phyloP scores from a whole-genome alignment of 1,140 invertebrate genomes.

The Drosophila erecta region DNA sequence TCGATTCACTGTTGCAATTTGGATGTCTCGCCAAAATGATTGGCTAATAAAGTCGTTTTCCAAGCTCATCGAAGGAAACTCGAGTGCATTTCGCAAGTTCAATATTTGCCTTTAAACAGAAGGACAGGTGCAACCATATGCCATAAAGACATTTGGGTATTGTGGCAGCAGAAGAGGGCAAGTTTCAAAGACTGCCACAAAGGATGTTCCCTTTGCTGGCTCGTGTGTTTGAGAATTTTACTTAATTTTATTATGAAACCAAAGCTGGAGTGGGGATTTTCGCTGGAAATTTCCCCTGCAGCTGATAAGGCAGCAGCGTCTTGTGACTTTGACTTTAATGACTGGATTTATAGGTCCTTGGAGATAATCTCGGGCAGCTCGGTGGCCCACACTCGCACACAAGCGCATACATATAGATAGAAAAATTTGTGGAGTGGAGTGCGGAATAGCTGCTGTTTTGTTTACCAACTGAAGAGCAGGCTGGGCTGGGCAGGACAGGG shows the following conservation, averaged over 20 bases:
- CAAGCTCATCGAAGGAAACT: constrained; percentile 15
- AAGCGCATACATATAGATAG: constrained; percentile 3
- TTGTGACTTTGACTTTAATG: constrained; percentile 85
- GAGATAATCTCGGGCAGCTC: constrained; percentile 80
- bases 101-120: constrained; percentile 37
- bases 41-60: constrained; percentile 29
- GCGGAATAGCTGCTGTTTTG: constrained; percentile 61
- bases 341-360: constrained; percentile 85
- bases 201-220: constrained; percentile 13
- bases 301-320: constrained; percentile 77
- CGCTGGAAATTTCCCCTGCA: constrained; percentile 36
- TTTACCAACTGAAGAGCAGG: constrained; percentile 47
- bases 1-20: not conserved
- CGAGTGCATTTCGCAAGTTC: constrained; percentile 10
- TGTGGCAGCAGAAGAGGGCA: not conserved
- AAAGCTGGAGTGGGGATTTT: constrained; percentile 15
- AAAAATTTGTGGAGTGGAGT: constrained; percentile 13
- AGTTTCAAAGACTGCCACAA: constrained; percentile 21
- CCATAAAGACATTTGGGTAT: constrained; percentile 21
- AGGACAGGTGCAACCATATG: constrained; percentile 31
- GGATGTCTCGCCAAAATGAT: not conserved
- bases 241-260: constrained; percentile 79
- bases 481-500: not conserved
- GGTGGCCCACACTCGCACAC: constrained; percentile 36
- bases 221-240: constrained; percentile 47